Evolutionary conservation across 2,888 invertebrate genomes (phyloP).

Genomic region (Lycaena phlaeas): DNA sequence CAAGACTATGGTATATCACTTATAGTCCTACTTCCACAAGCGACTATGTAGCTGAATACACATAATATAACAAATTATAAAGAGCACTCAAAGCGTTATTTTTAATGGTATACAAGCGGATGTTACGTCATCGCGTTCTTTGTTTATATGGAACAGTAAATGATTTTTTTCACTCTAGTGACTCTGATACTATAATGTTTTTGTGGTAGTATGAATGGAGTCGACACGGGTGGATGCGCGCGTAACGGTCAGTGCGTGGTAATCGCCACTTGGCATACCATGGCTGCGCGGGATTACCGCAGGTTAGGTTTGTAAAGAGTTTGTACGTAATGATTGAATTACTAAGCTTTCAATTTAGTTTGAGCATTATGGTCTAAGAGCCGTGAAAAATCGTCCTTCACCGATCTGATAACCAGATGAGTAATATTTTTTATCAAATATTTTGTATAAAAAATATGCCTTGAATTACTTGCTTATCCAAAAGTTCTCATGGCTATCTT

Average conservation of each 20-base stretch:
- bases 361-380: no score
- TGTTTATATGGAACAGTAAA: slow-evolving; percentile 11
- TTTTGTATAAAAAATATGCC: no score
- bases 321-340: no score
- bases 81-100: slow-evolving; percentile 3
- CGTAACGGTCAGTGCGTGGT: slow-evolving; percentile 24
- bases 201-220: slow-evolving; percentile 27
- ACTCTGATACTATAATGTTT: slow-evolving; percentile 13
- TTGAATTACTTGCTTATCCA: no score
- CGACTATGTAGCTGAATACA: no score
- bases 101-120: slow-evolving; percentile 3
- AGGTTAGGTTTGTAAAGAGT: slow-evolving; percentile 23
- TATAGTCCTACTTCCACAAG: no score
- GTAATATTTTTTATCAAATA: no score
- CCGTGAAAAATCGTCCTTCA: no score
- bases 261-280: slow-evolving; percentile 17
- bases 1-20: no score
- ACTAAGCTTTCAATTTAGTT: no score
- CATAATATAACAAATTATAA: background rate
- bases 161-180: slow-evolving; percentile 18
- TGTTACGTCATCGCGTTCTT: background rate
- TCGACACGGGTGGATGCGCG: slow-evolving; percentile 26
- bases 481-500: no score
- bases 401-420: no score
- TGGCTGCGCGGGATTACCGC: slow-evolving; percentile 20